Base-by-base conservation (phyloP, 2,113 vertebrate genomes). In the Leucosticte australis region DNA sequence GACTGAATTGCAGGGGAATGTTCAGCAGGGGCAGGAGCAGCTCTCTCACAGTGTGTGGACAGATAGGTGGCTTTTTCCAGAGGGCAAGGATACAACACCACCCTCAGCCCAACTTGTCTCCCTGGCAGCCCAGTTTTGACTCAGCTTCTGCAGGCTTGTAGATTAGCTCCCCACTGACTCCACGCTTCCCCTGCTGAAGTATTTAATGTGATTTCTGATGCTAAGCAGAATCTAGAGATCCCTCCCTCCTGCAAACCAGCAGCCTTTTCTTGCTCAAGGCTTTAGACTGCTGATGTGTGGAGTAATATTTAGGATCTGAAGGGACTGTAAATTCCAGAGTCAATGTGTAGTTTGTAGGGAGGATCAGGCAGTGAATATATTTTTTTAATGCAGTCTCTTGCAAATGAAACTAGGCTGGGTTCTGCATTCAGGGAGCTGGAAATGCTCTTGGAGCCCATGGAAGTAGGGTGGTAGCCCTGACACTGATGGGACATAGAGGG, bases 1-100 rank as follows among this genome's bases (percentile, higher is more conserved):
- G 24, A 46, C 28, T 39, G 62, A 83, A 6, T 69, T 49, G 86
- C 39, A 21, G 39, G 86, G 85, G 50, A 67, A 10, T 12, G 23
- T 69, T 90, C 26, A 50, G 68, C 64, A 71, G 82, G 75, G 70
- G 20, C 21, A 37, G 85, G 57, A 87, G 50, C 78, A 90, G 59
- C 47, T 21, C 16, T 76, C 31, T 69, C 0, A 0, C 4, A 24
- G 27, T 1, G 0, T 19, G 23, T 19, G 37, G 76, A 39, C 52
- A 55, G 35, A 19, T 15, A 31, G 52, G 71, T 83, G 78, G 46
- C 46, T 65, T 73, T 73, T 82, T 82, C 46, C 67, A 46, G 41
- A 85, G 93, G 83, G 24, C 50, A 42, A 52, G 53, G 28, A 57
- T 65, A 78, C 62, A 64, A 12, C 24, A 74, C 13, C 41, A 47